Conservation (phyloP, 92 coral and sea anemone genomes). For the Epizoanthus scotinus region DNA sequence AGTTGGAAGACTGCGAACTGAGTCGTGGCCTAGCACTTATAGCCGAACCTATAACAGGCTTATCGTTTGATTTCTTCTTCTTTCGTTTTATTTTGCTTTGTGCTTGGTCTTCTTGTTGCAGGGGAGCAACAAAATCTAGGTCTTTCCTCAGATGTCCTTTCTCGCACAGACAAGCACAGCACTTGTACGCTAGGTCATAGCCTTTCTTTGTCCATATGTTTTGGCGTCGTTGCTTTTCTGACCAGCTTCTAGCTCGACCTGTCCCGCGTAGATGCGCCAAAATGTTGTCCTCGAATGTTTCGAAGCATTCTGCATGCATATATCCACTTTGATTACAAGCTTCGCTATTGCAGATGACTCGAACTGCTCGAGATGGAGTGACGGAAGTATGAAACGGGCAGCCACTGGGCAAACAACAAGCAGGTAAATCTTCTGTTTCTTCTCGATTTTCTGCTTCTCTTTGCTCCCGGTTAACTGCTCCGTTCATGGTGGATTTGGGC, state of each 20-base stretch:
- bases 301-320: constrained; percentile 97
- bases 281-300: constrained; percentile 93
- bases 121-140: constrained; percentile 78
- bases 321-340: constrained; percentile 82
- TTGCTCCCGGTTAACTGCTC: constrained; percentile 79
- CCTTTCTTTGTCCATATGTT: constrained; percentile 99
- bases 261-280: constrained; percentile 89
- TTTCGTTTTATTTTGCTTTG: constrained; percentile 72
- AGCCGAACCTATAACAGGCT: constrained; percentile 75
- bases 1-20: constrained; percentile 84
- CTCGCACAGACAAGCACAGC: constrained; percentile 97
- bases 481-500: constrained; percentile 81
- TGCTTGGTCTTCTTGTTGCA: constrained; percentile 73
- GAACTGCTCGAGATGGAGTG: constrained; percentile 79
- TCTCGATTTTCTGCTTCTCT: constrained; percentile 41
- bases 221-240: constrained; percentile 95
- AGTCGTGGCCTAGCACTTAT: constrained; percentile 69
- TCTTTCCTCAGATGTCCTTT: constrained; percentile 97
- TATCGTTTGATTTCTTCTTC: constrained; percentile 92
- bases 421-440: constrained; percentile 68
- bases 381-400: constrained; percentile 83
- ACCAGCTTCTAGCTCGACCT: constrained; percentile 99
- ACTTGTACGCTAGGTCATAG: constrained; percentile 95
- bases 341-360: constrained; percentile 95
- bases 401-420: constrained; percentile 96